Evolutionary conservation across 1,140 invertebrate species (phyloP).

Genomic region (Sycobia sp.): DNA sequence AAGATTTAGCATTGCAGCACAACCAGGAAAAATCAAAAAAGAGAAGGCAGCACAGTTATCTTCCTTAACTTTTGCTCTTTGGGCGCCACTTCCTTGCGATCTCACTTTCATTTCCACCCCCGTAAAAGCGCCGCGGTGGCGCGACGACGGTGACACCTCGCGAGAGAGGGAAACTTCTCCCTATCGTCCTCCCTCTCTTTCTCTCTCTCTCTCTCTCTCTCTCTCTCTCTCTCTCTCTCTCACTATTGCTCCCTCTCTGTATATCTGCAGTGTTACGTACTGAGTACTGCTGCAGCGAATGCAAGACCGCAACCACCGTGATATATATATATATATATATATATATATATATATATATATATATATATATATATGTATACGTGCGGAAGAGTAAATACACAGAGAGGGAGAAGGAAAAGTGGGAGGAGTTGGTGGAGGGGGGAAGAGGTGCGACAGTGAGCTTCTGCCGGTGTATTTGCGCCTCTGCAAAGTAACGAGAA

Average conservation of each 20-base stretch:
- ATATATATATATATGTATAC: too few species aligned
- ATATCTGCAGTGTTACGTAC: background rate
- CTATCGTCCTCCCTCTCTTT: constrained; percentile 12
- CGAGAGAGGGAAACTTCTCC: constrained; percentile 1
- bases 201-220: too few species aligned
- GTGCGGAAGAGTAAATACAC: constrained; percentile 30
- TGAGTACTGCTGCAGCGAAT: constrained; percentile 11
- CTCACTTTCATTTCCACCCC: constrained; percentile 35
- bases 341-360: too few species aligned
- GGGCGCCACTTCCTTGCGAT: constrained; percentile 31
- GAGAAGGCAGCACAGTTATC: too few species aligned
- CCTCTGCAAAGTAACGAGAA: constrained; percentile 32
- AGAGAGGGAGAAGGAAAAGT: too few species aligned
- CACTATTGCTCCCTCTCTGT: background rate
- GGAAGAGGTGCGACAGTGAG: background rate
- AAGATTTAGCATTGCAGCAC: too few species aligned
- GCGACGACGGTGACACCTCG: constrained; percentile 19
- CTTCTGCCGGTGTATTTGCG: constrained; percentile 14
- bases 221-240: constrained; percentile 8
- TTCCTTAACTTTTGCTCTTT: too few species aligned
- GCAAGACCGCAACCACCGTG: constrained; percentile 33
- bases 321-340: too few species aligned
- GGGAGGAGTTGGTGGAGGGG: too few species aligned
- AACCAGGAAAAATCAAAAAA: too few species aligned
- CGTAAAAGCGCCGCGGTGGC: constrained; percentile 20